Percentiles rank a stretch among this genome's conserved stretches.
Conservation (phyloP, 2,797 vertebrate species). For the Sebastes vulpes region DNA sequence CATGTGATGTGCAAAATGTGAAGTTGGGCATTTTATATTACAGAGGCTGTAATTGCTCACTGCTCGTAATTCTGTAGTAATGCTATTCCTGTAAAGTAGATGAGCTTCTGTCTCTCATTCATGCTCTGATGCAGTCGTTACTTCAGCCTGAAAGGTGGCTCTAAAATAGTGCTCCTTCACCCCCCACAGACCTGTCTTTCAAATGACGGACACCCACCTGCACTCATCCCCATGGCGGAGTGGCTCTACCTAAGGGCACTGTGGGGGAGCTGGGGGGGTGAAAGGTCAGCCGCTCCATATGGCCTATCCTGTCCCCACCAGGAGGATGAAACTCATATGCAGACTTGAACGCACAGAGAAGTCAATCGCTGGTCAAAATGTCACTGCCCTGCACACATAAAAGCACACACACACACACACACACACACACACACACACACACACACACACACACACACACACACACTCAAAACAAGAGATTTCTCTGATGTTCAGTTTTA, state of each 20-base stretch:
- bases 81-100: not conserved
- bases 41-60: not conserved
- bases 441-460: not conserved
- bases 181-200: constrained; percentile 18
- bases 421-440: not conserved
- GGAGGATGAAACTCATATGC: constrained; percentile 42
- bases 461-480: not conserved
- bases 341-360: constrained; percentile 26
- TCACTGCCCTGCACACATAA: constrained; percentile 52
- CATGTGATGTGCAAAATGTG: not conserved
- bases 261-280: constrained; percentile 52
- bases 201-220: constrained; percentile 37
- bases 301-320: constrained; percentile 57
- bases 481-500: constrained; percentile 30
- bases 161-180: constrained; percentile 7
- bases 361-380: constrained; percentile 57
- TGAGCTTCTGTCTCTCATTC: not conserved
- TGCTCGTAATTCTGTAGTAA: not conserved
- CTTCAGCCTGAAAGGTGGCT: constrained; percentile 15
- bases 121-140: not conserved
- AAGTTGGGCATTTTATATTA: not conserved
- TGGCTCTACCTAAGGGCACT: constrained; percentile 39
- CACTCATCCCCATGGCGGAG: constrained; percentile 15
- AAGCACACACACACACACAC: constrained; percentile 12
- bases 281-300: constrained; percentile 74